Base-by-base conservation (phyloP, 1,140 invertebrate species). In the Orchestia grillus region DNA sequence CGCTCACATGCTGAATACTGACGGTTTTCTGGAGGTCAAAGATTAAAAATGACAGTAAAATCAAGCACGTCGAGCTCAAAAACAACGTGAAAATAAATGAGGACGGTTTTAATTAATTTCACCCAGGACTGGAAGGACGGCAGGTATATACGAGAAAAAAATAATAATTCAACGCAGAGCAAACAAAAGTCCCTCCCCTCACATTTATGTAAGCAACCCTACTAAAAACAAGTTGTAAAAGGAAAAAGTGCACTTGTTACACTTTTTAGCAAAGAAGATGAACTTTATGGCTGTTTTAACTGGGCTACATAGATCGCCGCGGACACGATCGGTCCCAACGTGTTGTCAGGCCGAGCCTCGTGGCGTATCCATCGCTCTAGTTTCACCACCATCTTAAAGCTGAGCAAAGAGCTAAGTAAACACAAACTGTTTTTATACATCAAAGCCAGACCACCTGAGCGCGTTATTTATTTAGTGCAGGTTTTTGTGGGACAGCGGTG, bases 401-500 rank as follows among this genome's bases (percentile, higher is more conserved):
- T 44, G 88, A 44, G 28, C 88, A 90, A 41, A 90, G 88, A 23
- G 88, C 88, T 90, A 90, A 90, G 88, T 90, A 90, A 90, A 90
- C 88, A 90, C 41, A 41, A 90, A 41, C 4, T 90, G 88, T 90
- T 90, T 90, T 90, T 90, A 90, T 43, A 90, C 41, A 90, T 77
- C 88, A 44, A 90, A 90, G 88, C 88, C 88, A 90, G 88, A 41
- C 88, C 88, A 90, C 41, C 88, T 90, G 28, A 90, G 88, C 15
- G 28, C 88, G 88, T 90, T 90, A 90, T 90, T 44, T 90, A 90
- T 90, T 90, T 90, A 90, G 43, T 41, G 88, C 88, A 90, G 88
- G 88, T 90, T 90, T 90, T 90, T 90, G 88, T 44, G 41, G 62
- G 62, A 77, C 62, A 23, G 62, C 11, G 62, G 15, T 1, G 28